Conservation (phyloP, 2,888 invertebrate genomes). For the Omphaloscelis lunosa region DNA sequence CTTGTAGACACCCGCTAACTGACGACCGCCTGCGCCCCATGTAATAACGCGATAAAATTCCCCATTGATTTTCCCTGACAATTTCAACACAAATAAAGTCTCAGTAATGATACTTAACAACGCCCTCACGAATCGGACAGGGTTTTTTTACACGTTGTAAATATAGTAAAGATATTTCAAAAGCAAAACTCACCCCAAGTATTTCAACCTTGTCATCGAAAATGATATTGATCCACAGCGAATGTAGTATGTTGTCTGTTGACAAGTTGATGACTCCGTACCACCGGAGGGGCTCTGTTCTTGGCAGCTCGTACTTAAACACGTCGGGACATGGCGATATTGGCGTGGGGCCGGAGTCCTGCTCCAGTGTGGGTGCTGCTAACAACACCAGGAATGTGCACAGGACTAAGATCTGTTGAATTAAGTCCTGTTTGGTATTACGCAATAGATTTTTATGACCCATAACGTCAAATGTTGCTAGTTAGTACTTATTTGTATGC, state of each 20-base stretch:
- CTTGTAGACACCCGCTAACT: too few species aligned
- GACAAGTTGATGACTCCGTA: constrained; percentile 91
- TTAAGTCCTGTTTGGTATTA: not conserved
- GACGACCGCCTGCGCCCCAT: too few species aligned
- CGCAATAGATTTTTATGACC: too few species aligned
- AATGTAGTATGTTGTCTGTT: constrained; percentile 90
- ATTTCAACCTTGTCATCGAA: constrained; percentile 91
- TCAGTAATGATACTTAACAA: too few species aligned
- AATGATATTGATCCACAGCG: constrained; percentile 90
- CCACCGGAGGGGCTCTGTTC: constrained; percentile 90
- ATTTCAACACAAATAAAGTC: too few species aligned
- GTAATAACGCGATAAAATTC: too few species aligned
- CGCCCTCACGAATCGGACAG: too few species aligned
- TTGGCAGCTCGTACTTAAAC: constrained; percentile 90
- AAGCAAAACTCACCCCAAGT: constrained; percentile 88
- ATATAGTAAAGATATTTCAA: not conserved
- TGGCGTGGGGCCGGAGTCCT: constrained; percentile 70
- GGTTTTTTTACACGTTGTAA: too few species aligned
- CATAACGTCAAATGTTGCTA: not conserved
- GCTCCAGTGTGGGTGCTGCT: constrained; percentile 74
- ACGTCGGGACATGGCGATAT: constrained; percentile 91
- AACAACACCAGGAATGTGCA: constrained; percentile 72
- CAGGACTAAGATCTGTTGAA: constrained; percentile 71
- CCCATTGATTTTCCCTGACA: too few species aligned
- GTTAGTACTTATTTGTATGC: not conserved